phyloP scores from a whole-genome alignment of 2,797 vertebrate species.

The Chaunax sp. region DNA sequence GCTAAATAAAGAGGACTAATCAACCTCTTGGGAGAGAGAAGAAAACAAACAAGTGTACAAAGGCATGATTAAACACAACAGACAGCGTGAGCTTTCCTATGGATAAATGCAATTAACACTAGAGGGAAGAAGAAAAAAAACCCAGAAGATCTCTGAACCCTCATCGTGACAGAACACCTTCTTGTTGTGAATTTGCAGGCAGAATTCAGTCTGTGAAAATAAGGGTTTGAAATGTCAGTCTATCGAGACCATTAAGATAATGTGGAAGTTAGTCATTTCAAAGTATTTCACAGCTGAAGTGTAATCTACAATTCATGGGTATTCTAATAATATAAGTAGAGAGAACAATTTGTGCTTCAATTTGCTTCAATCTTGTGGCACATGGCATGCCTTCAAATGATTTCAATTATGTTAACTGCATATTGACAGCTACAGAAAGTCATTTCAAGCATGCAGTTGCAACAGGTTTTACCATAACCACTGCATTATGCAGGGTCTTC shows the following conservation, averaged over 20 bases:
- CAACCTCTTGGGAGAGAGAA: slow-evolving; percentile 63
- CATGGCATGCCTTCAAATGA: slow-evolving; percentile 48
- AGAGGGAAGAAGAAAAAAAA: neutral
- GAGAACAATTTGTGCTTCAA: slow-evolving; percentile 30
- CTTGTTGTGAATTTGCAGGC: slow-evolving; percentile 4
- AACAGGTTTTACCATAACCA: slow-evolving; percentile 9
- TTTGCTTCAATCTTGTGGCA: slow-evolving; percentile 48
- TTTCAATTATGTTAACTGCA: slow-evolving; percentile 52
- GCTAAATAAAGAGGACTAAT: slow-evolving; percentile 64
- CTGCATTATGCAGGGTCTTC: slow-evolving; percentile 11
- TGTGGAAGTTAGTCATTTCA: slow-evolving; percentile 8
- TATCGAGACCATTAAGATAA: slow-evolving; percentile 4
- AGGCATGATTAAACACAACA: slow-evolving; percentile 31
- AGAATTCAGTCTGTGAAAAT: slow-evolving; percentile 14
- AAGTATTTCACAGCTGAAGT: slow-evolving; percentile 9
- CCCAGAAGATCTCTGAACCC: slow-evolving; percentile 11
- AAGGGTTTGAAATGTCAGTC: slow-evolving; percentile 11
- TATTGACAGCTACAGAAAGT: slow-evolving; percentile 41
- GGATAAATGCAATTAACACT: slow-evolving; percentile 34
- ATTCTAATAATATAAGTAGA: slow-evolving; percentile 25
- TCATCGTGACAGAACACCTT: slow-evolving; percentile 8
- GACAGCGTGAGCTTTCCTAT: slow-evolving; percentile 19
- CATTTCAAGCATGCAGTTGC: slow-evolving; percentile 16
- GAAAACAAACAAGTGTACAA: slow-evolving; percentile 48
- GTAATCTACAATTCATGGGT: slow-evolving; percentile 25